phyloP scores from a whole-genome alignment of 2,888 invertebrate genomes.

The Pyrgus malvae region DNA sequence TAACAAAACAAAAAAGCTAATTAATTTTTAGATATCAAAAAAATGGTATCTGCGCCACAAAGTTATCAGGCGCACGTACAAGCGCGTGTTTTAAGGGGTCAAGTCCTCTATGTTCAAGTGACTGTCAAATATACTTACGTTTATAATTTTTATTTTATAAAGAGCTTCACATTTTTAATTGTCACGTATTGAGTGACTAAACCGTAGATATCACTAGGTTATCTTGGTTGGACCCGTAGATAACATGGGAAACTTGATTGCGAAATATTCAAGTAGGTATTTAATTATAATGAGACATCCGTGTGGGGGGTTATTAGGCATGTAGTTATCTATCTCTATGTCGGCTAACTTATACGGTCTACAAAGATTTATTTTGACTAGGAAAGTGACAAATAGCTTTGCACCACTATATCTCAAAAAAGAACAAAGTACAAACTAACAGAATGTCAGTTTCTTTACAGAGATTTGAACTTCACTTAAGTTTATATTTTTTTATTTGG shows the following conservation, averaged over 20 bases:
- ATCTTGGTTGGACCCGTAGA: not conserved
- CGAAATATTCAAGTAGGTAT: not conserved
- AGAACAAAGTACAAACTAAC: no score
- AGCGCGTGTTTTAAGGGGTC: not conserved
- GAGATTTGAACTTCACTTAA: no score
- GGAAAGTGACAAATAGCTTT: no score
- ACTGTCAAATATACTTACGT: not conserved
- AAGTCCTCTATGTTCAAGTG: no score
- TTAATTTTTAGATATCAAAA: not conserved
- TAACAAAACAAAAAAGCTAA: no score
- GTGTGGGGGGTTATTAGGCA: not conserved
- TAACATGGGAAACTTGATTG: slow-evolving; percentile 7
- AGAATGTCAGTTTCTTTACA: no score
- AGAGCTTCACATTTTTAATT: not conserved
- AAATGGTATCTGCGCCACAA: not conserved
- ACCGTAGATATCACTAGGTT: not conserved
- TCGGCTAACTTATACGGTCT: no score
- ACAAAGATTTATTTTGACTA: no score
- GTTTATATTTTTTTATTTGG: no score
- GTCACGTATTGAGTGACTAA: not conserved
- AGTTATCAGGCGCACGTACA: slow-evolving; percentile 6
- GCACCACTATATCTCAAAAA: no score
- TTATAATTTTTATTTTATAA: not conserved
- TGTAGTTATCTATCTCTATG: not conserved
- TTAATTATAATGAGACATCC: not conserved